phyloP scores from a whole-genome alignment of 2,888 invertebrate species.

The Philhelius pedissequus region DNA sequence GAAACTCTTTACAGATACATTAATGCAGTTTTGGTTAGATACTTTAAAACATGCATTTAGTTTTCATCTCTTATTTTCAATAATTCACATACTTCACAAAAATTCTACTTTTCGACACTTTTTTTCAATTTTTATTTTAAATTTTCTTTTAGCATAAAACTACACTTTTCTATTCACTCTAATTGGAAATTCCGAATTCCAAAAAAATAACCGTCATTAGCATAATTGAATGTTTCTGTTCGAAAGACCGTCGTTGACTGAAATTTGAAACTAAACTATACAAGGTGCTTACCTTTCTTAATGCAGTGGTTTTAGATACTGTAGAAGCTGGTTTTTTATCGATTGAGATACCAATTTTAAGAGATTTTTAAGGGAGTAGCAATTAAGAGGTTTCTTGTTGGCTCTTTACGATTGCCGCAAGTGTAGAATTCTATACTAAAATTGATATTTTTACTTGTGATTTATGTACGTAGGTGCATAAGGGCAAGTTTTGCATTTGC shows the following conservation, averaged over 20 bases:
- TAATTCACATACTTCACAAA: not conserved
- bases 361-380: slow-evolving; percentile 9
- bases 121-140: not conserved
- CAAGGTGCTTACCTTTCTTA: slow-evolving; percentile 1
- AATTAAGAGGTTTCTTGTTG: not conserved
- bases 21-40: not conserved
- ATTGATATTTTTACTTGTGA: no score
- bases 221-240: slow-evolving; percentile 26
- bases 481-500: no score
- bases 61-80: not conserved
- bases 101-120: no score
- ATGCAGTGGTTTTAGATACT: slow-evolving; percentile 10
- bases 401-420: not conserved
- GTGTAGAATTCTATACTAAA: not conserved
- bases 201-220: slow-evolving; percentile 17
- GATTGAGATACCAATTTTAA: slow-evolving; percentile 46
- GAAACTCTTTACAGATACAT: not conserved
- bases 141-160: not conserved
- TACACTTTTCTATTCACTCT: slow-evolving; percentile 21
- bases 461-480: no score
- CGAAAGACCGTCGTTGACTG: slow-evolving; percentile 61
- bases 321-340: slow-evolving; percentile 35
- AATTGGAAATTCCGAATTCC: not conserved
- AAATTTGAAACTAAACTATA: no score
- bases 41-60: not conserved